Evolutionary conservation across 2,888 invertebrate species (phyloP).

Genomic region (Melinaea marsaeus): DNA sequence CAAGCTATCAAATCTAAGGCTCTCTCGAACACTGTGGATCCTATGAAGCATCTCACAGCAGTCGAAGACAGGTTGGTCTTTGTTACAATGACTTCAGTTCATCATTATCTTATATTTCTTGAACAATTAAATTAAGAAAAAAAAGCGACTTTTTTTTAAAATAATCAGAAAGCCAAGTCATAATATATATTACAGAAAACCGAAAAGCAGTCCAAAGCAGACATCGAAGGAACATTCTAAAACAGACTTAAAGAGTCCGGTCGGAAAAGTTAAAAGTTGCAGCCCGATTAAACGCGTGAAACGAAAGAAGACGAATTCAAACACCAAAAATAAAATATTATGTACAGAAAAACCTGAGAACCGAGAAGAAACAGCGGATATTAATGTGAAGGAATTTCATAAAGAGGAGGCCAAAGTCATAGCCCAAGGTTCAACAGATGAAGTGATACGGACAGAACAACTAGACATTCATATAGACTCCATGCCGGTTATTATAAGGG

Average conservation of each 20-base stretch:
- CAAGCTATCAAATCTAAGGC: slow-evolving; percentile 50
- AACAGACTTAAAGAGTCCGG: slow-evolving; percentile 22
- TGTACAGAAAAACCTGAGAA: slow-evolving; percentile 13
- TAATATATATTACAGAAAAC: no score
- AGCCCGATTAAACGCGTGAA: slow-evolving; percentile 28
- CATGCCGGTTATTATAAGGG: slow-evolving; percentile 34
- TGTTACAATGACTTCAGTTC: neutral
- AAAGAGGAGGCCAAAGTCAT: neutral
- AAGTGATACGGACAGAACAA: slow-evolving; percentile 12
- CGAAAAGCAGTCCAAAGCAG: neutral
- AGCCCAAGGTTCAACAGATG: slow-evolving; percentile 12
- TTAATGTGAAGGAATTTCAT: slow-evolving; percentile 19
- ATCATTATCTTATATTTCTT: no score
- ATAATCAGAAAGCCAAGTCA: neutral
- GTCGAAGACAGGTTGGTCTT: slow-evolving; percentile 41
- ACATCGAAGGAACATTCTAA: slow-evolving; percentile 8
- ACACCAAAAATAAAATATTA: neutral
- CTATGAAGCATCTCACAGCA: slow-evolving; percentile 45
- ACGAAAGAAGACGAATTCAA: slow-evolving; percentile 16
- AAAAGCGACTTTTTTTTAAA: no score
- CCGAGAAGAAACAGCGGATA: neutral
- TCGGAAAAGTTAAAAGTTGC: slow-evolving; percentile 28
- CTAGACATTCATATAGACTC: slow-evolving; percentile 33
- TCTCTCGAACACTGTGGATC: slow-evolving; percentile 47
- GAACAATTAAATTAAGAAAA: no score